A percentile compares a stretch with the other conserved stretches of the same genome.
Conservation (phyloP, 2,113 vertebrate species). For the Sinocyclocheilus anshuiensis region DNA sequence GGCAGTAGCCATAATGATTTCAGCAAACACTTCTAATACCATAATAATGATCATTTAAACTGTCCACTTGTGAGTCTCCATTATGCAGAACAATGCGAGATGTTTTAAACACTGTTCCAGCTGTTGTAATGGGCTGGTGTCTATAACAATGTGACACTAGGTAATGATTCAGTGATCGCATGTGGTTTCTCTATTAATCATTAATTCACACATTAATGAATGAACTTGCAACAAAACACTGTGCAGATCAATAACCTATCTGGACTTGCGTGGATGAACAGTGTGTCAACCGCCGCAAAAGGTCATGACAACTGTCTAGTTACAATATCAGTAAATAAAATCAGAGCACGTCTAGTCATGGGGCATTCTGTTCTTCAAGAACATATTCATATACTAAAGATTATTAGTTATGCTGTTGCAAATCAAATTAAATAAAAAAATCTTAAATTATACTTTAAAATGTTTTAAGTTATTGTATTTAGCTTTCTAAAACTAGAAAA, state of each 20-base stretch:
- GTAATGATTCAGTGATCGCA: not conserved
- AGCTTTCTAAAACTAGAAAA: not conserved
- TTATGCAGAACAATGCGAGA: not conserved
- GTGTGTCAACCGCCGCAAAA: not conserved
- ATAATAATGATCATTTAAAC: conserved; percentile 12
- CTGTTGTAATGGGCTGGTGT: conserved; percentile 1
- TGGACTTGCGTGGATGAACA: conserved; percentile 5
- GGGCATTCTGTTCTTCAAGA: not conserved
- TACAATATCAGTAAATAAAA: conserved; percentile 31
- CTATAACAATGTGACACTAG: not conserved
- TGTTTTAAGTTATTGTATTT: not conserved
- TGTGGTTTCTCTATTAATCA: not conserved
- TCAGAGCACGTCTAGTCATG: not conserved
- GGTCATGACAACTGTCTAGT: conserved; percentile 6
- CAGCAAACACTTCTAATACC: not conserved
- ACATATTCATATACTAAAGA: not conserved
- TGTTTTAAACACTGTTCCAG: not conserved
- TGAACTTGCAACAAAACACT: conserved; percentile 1
- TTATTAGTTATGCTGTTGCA: not conserved
- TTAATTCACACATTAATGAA: not conserved
- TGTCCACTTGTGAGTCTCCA: not conserved
- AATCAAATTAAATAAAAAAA: not conserved
- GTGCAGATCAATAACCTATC: not conserved
- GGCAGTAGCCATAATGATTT: conserved; percentile 10
- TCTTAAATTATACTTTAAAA: not conserved